phyloP scores from a whole-genome alignment of 2,888 invertebrate species.

The Perizoma affinitatum region DNA sequence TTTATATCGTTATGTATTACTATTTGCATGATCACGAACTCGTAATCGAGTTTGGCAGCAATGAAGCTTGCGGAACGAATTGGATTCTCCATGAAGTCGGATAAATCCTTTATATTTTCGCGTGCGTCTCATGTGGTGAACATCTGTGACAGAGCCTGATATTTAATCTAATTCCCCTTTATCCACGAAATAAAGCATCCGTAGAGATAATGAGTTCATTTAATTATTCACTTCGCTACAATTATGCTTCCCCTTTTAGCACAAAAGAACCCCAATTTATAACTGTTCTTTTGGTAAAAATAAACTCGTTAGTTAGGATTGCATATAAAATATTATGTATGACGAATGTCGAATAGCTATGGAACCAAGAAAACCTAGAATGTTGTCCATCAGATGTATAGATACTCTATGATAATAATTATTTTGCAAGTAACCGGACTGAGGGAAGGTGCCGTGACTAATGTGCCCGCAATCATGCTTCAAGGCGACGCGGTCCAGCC shows the following conservation, averaged over 20 bases:
- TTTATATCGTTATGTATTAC: background rate
- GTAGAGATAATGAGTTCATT: conserved; percentile 5
- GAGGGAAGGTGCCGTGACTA: conserved; percentile 62
- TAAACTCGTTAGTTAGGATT: too few species aligned
- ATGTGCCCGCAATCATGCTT: conserved; percentile 63
- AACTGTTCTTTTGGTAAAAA: too few species aligned
- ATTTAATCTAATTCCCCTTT: conserved; percentile 27
- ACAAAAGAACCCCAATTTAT: too few species aligned
- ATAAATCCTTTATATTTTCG: background rate
- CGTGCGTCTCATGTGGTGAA: background rate
- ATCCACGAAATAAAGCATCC: conserved; percentile 2
- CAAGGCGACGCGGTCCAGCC: conserved; percentile 56
- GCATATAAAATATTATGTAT: too few species aligned
- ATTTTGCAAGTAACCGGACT: conserved; percentile 39
- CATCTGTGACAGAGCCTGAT: conserved; percentile 26
- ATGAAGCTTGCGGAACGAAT: conserved; percentile 68
- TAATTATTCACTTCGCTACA: too few species aligned
- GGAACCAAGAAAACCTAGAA: too few species aligned
- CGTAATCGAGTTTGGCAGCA: conserved; percentile 56
- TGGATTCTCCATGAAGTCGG: conserved; percentile 38
- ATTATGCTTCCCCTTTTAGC: too few species aligned
- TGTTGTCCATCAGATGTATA: too few species aligned
- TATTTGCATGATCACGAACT: conserved; percentile 53
- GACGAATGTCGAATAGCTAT: too few species aligned
- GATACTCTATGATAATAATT: conserved; percentile 8